phyloP scores from a whole-genome alignment of 1,140 invertebrate genomes.

The Drosophila dunni region DNA sequence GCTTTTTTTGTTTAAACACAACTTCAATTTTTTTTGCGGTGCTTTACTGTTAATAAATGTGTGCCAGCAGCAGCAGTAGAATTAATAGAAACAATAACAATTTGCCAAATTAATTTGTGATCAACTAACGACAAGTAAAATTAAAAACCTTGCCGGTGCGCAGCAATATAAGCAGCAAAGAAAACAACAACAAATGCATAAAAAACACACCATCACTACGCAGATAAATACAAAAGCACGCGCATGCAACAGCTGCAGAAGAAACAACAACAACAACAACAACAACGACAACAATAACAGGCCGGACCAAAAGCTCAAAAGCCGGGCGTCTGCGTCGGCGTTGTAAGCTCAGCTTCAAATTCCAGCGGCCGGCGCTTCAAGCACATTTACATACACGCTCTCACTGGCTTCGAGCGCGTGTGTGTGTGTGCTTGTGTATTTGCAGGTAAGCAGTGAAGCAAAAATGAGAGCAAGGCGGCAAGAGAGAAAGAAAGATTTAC shows the following conservation, averaged over 20 bases:
- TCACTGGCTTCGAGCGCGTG: conserved; percentile 23
- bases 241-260: conserved; percentile 67
- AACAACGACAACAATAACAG: conserved; percentile 5
- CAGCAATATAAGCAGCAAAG: neutral
- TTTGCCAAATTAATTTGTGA: conserved; percentile 44
- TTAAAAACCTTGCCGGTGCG: neutral
- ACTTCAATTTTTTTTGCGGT: neutral
- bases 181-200: conserved; percentile 29
- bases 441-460: conserved; percentile 5
- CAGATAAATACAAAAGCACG: conserved; percentile 21
- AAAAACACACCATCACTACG: conserved; percentile 4
- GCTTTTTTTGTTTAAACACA: neutral
- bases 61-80: conserved; percentile 1
- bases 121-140: conserved; percentile 14
- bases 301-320: conserved; percentile 39
- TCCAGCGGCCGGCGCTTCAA: neutral
- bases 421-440: conserved; percentile 7
- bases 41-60: conserved; percentile 2
- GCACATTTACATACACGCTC: conserved; percentile 14
- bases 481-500: neutral
- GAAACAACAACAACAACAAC: conserved; percentile 39
- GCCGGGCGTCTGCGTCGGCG: conserved; percentile 39
- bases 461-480: neutral
- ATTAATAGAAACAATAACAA: conserved; percentile 7
- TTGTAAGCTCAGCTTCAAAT: conserved; percentile 49